Percentiles rank a stretch among this genome's conserved stretches.
Evolutionary conservation across 2,888 invertebrate genomes (phyloP).

Genomic region (Bursaphelenchus okinawaensis): DNA sequence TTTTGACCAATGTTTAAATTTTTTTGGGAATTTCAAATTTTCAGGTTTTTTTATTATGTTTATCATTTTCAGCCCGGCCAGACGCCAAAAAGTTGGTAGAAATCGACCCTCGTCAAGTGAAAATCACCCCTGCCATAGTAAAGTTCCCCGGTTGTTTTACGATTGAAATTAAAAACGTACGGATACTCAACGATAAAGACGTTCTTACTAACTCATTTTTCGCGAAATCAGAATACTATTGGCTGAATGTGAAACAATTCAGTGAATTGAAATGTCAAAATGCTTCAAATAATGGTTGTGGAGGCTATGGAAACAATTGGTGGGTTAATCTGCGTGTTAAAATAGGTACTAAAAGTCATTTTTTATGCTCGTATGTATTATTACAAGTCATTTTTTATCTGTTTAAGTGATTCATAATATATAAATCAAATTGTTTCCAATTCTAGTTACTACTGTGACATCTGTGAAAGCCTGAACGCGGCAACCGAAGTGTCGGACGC

Average conservation of each 20-base stretch:
- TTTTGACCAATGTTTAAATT: too few relatives aligned
- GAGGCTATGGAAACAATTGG: conserved; percentile 57
- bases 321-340: conserved; percentile 21
- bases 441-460: conserved; percentile 57
- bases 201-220: conserved; percentile 54
- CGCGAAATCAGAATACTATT: conserved; percentile 57
- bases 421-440: conserved; percentile 25
- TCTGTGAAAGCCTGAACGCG: conserved; percentile 51
- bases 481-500: conserved; percentile 31
- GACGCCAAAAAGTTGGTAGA: conserved; percentile 48
- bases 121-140: conserved; percentile 49
- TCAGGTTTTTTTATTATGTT: too few relatives aligned
- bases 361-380: too few relatives aligned
- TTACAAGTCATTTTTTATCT: not conserved
- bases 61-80: conserved; percentile 42
- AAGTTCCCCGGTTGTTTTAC: conserved; percentile 58
- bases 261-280: conserved; percentile 56
- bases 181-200: conserved; percentile 27
- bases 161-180: conserved; percentile 52
- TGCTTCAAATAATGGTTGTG: conserved; percentile 54
- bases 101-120: conserved; percentile 50
- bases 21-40: too few relatives aligned
- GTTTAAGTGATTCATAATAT: not conserved
- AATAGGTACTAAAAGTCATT: not conserved
- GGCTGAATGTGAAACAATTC: conserved; percentile 56